Evolutionary conservation across 35 echinoderm and acorn worm genomes (phyloP), one percentile per base, ranked within the genome.

Genomic region (Antedon bifida): DNA sequence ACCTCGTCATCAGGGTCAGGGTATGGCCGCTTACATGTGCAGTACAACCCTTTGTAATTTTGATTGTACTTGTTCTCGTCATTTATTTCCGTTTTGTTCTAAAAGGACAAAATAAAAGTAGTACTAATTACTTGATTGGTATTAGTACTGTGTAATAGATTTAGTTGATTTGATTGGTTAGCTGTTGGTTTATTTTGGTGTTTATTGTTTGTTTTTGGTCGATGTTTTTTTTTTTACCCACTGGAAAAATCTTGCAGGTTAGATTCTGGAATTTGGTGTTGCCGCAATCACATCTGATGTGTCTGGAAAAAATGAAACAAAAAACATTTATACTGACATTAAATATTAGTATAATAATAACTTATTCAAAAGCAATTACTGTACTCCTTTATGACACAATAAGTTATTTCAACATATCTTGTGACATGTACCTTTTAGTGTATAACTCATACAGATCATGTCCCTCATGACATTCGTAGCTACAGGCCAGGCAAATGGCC

Each of bases 361-460:
- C n/a, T n/a, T n/a, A n/a, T n/a, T n/a, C n/a, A n/a, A n/a, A n/a
- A n/a, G n/a, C n/a, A n/a, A n/a, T n/a, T n/a, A n/a, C n/a, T n/a
- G n/a, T n/a, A n/a, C n/a, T n/a, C n/a, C n/a, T n/a, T n/a, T n/a
- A n/a, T n/a, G n/a, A n/a, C n/a, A n/a, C n/a, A n/a, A n/a, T n/a
- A n/a, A n/a, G n/a, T n/a, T n/a, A n/a, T n/a, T n/a, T n/a, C n/a
- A n/a, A n/a, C n/a, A n/a, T n/a, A n/a, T n/a, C n/a, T n/a, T n/a
- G n/a, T n/a, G n/a, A n/a, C n/a, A n/a, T n/a, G n/a, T 88, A 97
- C 94, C 94, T 92, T 82, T 97, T 97, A 13, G 94, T 97, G 75
- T 97, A 97, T 35, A 97, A 80, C 73, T 97, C 94, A 46, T 85
- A 86, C 42, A 97, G 75, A 34, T 92, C 78, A 79, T 97, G 94